These are phyloP conservation scores for Cirrhinus mrigala DNA, from an alignment of 2,797 vertebrate species.

Conservation along the genomic window DNA sequence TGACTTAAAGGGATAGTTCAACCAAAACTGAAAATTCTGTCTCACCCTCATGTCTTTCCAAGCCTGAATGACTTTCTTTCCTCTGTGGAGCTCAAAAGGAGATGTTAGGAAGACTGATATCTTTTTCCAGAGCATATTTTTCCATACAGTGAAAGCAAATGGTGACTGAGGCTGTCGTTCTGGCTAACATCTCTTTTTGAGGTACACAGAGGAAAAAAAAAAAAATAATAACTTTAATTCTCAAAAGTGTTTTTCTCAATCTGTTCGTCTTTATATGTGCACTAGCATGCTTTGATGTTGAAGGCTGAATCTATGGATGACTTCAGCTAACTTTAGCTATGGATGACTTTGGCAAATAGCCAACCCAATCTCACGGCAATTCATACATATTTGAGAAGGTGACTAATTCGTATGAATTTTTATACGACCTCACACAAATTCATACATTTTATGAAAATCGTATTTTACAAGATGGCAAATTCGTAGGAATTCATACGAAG, in stretches of 20 bases:
- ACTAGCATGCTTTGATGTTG: neutral
- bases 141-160: constrained; percentile 14
- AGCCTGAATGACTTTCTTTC: neutral
- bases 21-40: neutral
- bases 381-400: too few species aligned
- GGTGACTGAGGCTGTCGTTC: neutral
- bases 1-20: neutral
- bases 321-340: neutral
- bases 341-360: neutral
- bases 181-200: neutral
- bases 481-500: too few species aligned
- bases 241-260: neutral
- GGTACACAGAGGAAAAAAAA: neutral
- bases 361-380: too few species aligned
- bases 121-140: neutral
- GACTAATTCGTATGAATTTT: too few species aligned
- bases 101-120: neutral
- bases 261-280: neutral
- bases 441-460: too few species aligned
- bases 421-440: too few species aligned
- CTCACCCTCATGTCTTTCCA: constrained; percentile 1
- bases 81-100: neutral
- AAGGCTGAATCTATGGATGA: neutral
- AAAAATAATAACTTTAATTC: neutral
- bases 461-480: too few species aligned